These are phyloP conservation scores for Eumeta japonica DNA, from an alignment of 1,140 invertebrate species.

Conservation along the genomic window DNA sequence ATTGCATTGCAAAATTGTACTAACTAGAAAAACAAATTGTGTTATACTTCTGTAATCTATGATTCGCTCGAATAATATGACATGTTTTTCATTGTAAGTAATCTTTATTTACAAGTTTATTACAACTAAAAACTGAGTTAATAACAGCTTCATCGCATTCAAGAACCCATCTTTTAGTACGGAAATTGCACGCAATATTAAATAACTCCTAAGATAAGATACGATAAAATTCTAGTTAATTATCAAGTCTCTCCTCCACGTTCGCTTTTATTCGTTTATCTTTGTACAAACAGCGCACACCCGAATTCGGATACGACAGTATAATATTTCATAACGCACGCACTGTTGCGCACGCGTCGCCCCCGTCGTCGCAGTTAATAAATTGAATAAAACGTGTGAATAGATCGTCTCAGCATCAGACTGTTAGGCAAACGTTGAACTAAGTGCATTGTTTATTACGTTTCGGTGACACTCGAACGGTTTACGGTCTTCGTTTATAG, in stretches of 20 bases:
- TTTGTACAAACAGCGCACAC: conserved; percentile 41
- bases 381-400: conserved; percentile 20
- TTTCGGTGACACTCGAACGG: conserved; percentile 29
- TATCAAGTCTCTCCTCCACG: conserved; percentile 52
- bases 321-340: conserved; percentile 30
- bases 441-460: conserved; percentile 23
- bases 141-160: too few species aligned
- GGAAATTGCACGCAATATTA: too few species aligned
- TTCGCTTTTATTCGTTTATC: conserved; percentile 38
- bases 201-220: conserved; percentile 26
- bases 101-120: too few species aligned
- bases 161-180: too few species aligned
- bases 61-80: too few species aligned
- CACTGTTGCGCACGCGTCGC: conserved; percentile 3
- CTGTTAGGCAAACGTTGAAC: conserved; percentile 20
- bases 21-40: too few species aligned
- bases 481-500: conserved; percentile 34
- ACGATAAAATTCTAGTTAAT: conserved; percentile 45
- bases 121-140: too few species aligned
- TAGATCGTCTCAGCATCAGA: conserved; percentile 16
- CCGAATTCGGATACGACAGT: conserved; percentile 29
- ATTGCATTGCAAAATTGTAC: too few species aligned
- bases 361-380: too few species aligned
- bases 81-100: too few species aligned
- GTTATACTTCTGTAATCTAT: too few species aligned